A percentile compares a stretch with the other conserved stretches of the same genome.
Evolutionary conservation across 2,113 vertebrate genomes (phyloP).

Genomic region (Nasalis larvatus): DNA sequence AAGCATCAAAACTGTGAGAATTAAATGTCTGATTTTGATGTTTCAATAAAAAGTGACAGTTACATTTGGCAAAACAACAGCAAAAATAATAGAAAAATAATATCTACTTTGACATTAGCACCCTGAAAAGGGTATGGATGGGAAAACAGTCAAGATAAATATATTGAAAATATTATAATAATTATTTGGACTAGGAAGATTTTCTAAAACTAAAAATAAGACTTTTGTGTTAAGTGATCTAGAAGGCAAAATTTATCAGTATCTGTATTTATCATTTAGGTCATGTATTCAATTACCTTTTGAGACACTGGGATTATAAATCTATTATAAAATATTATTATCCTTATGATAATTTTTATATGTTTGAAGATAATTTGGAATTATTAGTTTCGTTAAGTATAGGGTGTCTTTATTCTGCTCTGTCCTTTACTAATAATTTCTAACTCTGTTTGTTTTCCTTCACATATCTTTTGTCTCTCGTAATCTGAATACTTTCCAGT

Average conservation of each 20-base stretch:
- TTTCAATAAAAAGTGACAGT: slow-evolving; percentile 85
- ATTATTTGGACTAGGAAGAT: slow-evolving; percentile 25
- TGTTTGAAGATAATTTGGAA: not conserved
- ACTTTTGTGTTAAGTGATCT: slow-evolving; percentile 25
- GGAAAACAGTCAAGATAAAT: slow-evolving; percentile 56
- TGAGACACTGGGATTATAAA: slow-evolving; percentile 11
- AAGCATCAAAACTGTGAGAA: slow-evolving; percentile 89
- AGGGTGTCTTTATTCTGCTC: not conserved
- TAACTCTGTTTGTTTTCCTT: slow-evolving; percentile 27
- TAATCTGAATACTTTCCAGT: not conserved
- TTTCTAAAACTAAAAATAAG: slow-evolving; percentile 48
- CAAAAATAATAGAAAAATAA: slow-evolving; percentile 68
- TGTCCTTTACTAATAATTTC: slow-evolving; percentile 44
- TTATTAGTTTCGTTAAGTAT: not conserved
- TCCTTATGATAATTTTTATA: not conserved
- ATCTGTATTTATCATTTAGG: slow-evolving; percentile 29
- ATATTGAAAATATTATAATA: slow-evolving; percentile 48
- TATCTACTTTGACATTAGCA: slow-evolving; percentile 75
- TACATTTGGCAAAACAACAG: slow-evolving; percentile 84
- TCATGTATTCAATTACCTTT: not conserved
- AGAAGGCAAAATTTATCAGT: slow-evolving; percentile 16
- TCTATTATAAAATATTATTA: slow-evolving; percentile 20
- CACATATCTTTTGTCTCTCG: not conserved
- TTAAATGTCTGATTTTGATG: slow-evolving; percentile 86
- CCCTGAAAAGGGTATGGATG: slow-evolving; percentile 36